These are phyloP conservation scores for Clarias pachynema DNA, from an alignment of 2,797 vertebrate genomes.

Conservation along the genomic window DNA sequence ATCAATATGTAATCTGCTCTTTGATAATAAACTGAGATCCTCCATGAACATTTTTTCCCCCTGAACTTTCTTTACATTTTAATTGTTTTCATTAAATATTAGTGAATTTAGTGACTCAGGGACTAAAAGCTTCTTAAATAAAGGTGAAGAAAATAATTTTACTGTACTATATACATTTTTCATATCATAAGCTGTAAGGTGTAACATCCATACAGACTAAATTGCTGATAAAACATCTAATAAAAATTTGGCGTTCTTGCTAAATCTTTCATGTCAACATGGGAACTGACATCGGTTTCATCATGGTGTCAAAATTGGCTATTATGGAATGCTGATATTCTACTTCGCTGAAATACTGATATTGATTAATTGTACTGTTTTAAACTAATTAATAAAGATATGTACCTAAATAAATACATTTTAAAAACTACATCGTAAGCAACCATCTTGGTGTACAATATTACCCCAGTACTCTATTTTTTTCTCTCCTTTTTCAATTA, in stretches of 20 bases:
- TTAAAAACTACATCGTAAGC: neutral
- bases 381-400: too few species aligned
- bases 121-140: neutral
- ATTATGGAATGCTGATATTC: too few species aligned
- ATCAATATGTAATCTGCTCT: neutral
- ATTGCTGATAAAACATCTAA: too few species aligned
- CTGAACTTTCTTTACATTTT: neutral
- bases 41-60: neutral
- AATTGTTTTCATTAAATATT: neutral
- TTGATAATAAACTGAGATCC: neutral
- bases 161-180: neutral
- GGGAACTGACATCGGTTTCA: too few species aligned
- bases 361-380: too few species aligned
- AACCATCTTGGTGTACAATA: neutral
- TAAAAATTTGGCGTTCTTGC: too few species aligned
- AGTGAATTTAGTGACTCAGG: neutral
- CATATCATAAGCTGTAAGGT: too few species aligned
- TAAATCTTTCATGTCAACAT: too few species aligned
- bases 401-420: neutral
- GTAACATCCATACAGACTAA: too few species aligned
- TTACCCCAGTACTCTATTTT: neutral
- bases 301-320: too few species aligned
- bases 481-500: conserved; percentile 7
- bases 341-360: neutral
- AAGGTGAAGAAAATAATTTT: neutral